A percentile compares a stretch with the other conserved stretches of the same genome.
These are phyloP conservation scores for Drosophila varians DNA, from an alignment of 1,140 invertebrate species.

Conservation along the genomic window DNA sequence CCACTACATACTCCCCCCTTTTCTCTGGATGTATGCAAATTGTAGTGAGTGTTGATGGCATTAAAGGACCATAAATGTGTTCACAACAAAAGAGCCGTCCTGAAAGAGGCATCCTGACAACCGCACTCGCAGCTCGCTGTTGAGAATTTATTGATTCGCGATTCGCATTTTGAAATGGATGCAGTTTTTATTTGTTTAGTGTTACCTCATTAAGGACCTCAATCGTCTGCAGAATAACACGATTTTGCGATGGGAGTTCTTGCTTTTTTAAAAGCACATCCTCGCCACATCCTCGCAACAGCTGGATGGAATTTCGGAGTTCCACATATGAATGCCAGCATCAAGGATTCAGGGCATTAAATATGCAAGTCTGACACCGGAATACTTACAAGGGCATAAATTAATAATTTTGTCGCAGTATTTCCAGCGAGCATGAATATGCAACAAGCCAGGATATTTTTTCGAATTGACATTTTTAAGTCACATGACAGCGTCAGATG, in stretches of 20 bases:
- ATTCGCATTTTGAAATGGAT: constrained; percentile 5
- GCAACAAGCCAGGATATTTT: constrained; percentile 25
- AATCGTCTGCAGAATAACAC: neutral
- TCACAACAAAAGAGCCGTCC: constrained; percentile 20
- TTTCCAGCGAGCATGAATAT: constrained; percentile 46
- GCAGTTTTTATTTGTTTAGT: neutral
- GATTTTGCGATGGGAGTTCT: neutral
- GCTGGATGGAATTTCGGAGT: constrained; percentile 17
- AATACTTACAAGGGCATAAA: constrained; percentile 41
- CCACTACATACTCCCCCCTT: no score
- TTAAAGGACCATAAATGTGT: constrained; percentile 38
- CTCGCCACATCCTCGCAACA: neutral
- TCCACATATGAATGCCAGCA: constrained; percentile 8
- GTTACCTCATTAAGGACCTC: constrained; percentile 8
- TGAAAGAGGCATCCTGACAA: constrained; percentile 1
- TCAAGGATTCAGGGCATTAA: constrained; percentile 22
- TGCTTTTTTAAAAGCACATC: neutral
- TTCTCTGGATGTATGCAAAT: constrained; percentile 28
- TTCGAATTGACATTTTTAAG: constrained; percentile 31
- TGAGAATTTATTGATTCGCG: constrained; percentile 42
- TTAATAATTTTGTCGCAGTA: constrained; percentile 60
- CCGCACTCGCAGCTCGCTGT: constrained; percentile 3
- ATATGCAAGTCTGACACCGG: constrained; percentile 22
- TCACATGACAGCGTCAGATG: constrained; percentile 1
- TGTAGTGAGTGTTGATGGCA: constrained; percentile 28